Evolutionary conservation across 1,140 invertebrate genomes (phyloP).

Genomic region (Homarus americanus): DNA sequence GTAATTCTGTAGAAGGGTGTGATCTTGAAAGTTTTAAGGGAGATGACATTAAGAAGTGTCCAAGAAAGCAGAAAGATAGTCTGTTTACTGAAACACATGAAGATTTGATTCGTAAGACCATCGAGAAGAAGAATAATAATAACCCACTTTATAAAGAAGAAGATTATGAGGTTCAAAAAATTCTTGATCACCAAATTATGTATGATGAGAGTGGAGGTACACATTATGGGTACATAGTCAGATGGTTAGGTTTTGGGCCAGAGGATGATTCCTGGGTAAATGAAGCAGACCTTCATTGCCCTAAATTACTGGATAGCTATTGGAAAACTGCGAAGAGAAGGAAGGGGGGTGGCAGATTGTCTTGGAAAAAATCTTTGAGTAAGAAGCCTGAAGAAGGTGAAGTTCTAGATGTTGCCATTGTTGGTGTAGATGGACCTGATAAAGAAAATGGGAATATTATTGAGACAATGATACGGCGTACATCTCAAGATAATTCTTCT

Average conservation of each 20-base stretch:
- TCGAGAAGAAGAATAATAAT: neutral
- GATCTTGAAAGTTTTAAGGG: neutral
- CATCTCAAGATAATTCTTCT: constrained; percentile 1
- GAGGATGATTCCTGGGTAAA: constrained; percentile 65
- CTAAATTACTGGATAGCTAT: constrained; percentile 49
- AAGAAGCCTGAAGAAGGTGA: neutral
- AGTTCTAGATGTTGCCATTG: neutral
- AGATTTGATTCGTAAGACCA: neutral
- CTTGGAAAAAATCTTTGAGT: neutral
- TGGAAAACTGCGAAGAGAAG: constrained; percentile 45
- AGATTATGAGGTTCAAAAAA: constrained; percentile 68
- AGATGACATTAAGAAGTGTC: neutral
- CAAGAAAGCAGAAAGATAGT: neutral
- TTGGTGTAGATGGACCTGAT: neutral
- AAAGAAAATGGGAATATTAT: constrained; percentile 44
- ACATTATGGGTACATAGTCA: constrained; percentile 49
- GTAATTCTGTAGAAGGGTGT: constrained; percentile 5
- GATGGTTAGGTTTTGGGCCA: constrained; percentile 50
- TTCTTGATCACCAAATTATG: constrained; percentile 54
- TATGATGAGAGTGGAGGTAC: constrained; percentile 12
- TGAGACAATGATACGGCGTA: constrained; percentile 21
- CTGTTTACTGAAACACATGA: neutral
- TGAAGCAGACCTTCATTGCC: constrained; percentile 65
- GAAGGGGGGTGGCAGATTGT: neutral
- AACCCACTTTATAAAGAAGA: neutral